Evolutionary conservation across 2,888 invertebrate species (phyloP), one percentile per base, ranked within the genome.

Genomic region (Sepiola atlantica): DNA sequence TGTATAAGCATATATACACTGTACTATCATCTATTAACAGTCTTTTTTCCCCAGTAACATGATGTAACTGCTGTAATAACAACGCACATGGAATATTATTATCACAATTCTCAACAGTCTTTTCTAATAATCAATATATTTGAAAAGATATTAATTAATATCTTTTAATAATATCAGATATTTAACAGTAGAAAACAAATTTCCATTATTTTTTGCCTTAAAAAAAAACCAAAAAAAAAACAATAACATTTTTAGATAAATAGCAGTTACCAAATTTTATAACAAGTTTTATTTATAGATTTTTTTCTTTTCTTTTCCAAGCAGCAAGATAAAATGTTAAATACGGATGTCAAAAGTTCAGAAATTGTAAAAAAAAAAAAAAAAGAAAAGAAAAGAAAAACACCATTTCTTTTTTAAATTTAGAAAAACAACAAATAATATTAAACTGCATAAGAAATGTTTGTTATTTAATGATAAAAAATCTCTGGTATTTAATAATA

Each of bases 1-100:
- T 45, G 92, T 92, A 92, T 92, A 92, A 92, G 92, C 54, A 55
- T 55, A 92, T 92, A 92, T 92, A 92, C 92, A 92, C 92, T 54
- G 54, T 92, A 92, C 92, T 92, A 92, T 55, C n/a, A 55, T 55
- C 92, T 92, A 92, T 92, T 54, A 92, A 92, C 92, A 92, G 54
- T 45, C 45, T 45, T 45, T 45, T 55, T 55, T n/a, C 92, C n/a
- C 54, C 32, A 45, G 92, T 45, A 92, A 77, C 77, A 77, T 77
- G n/a, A 77, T 77, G 77, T 77, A 77, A 77, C 77, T 77, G 92
- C 92, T 92, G 92, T 54, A 92, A 54, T 92, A 92, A 92, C 54
- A 92, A 77, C n/a, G 55, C 92, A 92, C 45, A 92, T 92, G 21
- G 92, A 92, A 92, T 92, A 35, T 92, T 92, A 35, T 92, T 54